Evolutionary conservation across 2,888 invertebrate genomes (phyloP).

Genomic region (Rhamphomyia laevipes): DNA sequence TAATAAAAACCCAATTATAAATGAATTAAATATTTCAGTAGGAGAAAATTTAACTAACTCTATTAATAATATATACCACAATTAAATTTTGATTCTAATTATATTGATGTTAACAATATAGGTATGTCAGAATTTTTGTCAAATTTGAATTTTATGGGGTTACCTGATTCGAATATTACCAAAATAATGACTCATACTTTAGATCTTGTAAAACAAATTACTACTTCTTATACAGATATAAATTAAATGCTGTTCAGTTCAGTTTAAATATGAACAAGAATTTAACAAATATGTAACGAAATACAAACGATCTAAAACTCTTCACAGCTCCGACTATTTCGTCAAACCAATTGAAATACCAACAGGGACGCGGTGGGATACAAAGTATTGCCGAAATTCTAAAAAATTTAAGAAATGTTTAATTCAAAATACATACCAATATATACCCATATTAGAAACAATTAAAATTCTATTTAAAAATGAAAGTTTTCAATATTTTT

Average conservation of each 20-base stretch:
- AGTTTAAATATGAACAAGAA: neutral
- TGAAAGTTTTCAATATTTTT: slow-evolving; percentile 1
- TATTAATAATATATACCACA: too few species aligned
- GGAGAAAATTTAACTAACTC: too few species aligned
- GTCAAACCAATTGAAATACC: slow-evolving; percentile 2
- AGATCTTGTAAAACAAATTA: slow-evolving; percentile 1
- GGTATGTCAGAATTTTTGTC: too few species aligned
- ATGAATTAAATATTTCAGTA: neutral
- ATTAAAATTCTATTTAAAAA: slow-evolving; percentile 5
- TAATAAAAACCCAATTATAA: too few species aligned
- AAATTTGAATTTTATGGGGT: neutral
- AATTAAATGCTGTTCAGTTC: too few species aligned
- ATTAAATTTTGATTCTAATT: too few species aligned
- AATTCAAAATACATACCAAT: slow-evolving; percentile 5
- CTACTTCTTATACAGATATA: neutral
- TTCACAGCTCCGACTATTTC: slow-evolving; percentile 1
- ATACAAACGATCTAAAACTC: slow-evolving; percentile 4
- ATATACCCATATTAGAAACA: slow-evolving; percentile 5
- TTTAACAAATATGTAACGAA: neutral
- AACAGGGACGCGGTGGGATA: slow-evolving; percentile 6
- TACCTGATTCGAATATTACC: slow-evolving; percentile 3
- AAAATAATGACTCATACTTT: slow-evolving; percentile 2
- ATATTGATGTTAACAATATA: too few species aligned
- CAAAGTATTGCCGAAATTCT: slow-evolving; percentile 4
- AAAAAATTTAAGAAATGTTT: slow-evolving; percentile 5